These are phyloP conservation scores for Mimumesa dahlbomi DNA, from an alignment of 2,888 invertebrate species.

Conservation along the genomic window DNA sequence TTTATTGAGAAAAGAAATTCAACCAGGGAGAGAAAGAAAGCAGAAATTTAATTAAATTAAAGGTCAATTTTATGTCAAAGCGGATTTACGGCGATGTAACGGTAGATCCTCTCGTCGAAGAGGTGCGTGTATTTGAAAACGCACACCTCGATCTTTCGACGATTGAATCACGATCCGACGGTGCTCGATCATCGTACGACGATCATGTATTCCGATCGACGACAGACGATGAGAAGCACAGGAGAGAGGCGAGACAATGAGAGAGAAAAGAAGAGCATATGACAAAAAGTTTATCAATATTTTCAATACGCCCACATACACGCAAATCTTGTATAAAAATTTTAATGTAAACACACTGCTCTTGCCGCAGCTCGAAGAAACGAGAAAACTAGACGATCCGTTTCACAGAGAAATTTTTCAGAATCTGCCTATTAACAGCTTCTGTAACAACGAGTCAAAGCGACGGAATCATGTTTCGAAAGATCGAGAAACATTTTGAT, in stretches of 20 bases:
- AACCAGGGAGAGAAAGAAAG: slow-evolving; percentile 6
- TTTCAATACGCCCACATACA: slow-evolving; percentile 76
- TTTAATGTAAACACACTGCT: slow-evolving; percentile 66
- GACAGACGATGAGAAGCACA: slow-evolving; percentile 9
- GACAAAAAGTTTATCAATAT: slow-evolving; percentile 74
- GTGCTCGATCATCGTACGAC: slow-evolving; percentile 27
- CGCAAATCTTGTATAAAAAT: slow-evolving; percentile 67
- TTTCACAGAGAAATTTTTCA: slow-evolving; percentile 23
- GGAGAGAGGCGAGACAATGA: slow-evolving; percentile 1
- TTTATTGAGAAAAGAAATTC: slow-evolving; percentile 30
- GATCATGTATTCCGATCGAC: slow-evolving; percentile 38
- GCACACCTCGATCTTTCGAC: slow-evolving; percentile 25
- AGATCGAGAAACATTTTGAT: neutral
- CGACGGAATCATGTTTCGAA: neutral
- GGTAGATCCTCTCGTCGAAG: slow-evolving; percentile 19
- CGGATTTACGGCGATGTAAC: slow-evolving; percentile 26
- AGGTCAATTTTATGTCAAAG: slow-evolving; percentile 37
- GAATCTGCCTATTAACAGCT: slow-evolving; percentile 8
- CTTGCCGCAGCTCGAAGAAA: slow-evolving; percentile 49
- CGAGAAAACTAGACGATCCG: slow-evolving; percentile 17
- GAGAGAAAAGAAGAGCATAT: slow-evolving; percentile 45
- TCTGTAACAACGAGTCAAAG: neutral
- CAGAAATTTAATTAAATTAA: slow-evolving; percentile 47
- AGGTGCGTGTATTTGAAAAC: slow-evolving; percentile 24
- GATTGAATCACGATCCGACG: slow-evolving; percentile 42